Percentiles rank a stretch among this genome's conserved stretches.
Evolutionary conservation across 2,888 invertebrate genomes (phyloP).

Genomic region (Abrostola triplasia): DNA sequence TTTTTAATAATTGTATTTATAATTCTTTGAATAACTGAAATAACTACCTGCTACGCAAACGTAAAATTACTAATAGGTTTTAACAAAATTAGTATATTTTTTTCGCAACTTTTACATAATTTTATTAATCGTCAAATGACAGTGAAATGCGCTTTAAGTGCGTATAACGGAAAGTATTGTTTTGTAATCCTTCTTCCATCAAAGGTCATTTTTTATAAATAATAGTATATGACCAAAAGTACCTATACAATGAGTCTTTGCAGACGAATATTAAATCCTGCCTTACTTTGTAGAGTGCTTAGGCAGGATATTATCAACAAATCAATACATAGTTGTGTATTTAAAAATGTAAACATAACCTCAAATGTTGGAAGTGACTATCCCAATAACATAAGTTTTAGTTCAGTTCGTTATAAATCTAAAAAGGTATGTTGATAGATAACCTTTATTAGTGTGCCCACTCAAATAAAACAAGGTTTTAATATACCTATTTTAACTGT

Average conservation of each 20-base stretch:
- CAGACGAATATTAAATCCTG: constrained; percentile 52
- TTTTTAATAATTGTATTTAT: too few species aligned
- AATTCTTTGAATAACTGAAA: neutral
- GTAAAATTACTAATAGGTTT: neutral
- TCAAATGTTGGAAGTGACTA: constrained; percentile 49
- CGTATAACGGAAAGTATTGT: constrained; percentile 22
- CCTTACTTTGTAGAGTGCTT: constrained; percentile 36
- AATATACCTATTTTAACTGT: too few species aligned
- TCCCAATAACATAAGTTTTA: constrained; percentile 49
- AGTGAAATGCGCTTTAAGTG: neutral
- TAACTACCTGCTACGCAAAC: neutral
- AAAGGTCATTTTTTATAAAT: neutral
- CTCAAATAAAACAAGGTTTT: neutral
- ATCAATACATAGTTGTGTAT: constrained; percentile 51
- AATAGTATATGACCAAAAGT: constrained; percentile 20
- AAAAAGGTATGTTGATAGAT: constrained; percentile 69
- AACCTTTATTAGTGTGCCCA: neutral
- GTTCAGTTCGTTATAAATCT: constrained; percentile 70
- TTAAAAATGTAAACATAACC: constrained; percentile 68
- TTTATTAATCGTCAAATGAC: neutral
- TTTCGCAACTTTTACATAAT: neutral
- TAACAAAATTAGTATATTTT: neutral
- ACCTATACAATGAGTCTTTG: constrained; percentile 65
- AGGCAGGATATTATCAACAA: constrained; percentile 45
- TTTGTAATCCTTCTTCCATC: constrained; percentile 28